Evolutionary conservation across 2,113 vertebrate species (phyloP).

Genomic region (Patagioenas fasciata): DNA sequence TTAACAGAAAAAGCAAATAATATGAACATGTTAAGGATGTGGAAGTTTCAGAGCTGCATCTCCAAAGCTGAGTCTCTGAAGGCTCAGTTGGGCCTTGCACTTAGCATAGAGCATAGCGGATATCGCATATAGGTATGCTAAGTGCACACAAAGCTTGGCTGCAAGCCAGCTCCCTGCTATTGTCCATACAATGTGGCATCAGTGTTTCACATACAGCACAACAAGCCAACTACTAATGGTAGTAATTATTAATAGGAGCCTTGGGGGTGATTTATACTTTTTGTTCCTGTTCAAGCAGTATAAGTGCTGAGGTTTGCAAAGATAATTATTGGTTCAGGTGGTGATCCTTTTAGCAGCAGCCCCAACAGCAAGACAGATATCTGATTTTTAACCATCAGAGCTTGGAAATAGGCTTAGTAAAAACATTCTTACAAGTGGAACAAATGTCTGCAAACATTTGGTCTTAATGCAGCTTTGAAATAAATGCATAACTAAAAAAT

Average conservation of each 20-base stretch:
- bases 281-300: slow-evolving; percentile 51
- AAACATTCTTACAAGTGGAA: background rate
- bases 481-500: background rate
- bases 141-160: background rate
- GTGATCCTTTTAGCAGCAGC: slow-evolving; percentile 21
- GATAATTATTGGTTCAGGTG: slow-evolving; percentile 59
- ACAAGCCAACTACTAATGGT: slow-evolving; percentile 64
- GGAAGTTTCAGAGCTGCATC: background rate
- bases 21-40: background rate
- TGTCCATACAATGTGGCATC: slow-evolving; percentile 12
- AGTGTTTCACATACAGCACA: background rate
- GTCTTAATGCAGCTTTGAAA: background rate
- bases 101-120: background rate
- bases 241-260: slow-evolving; percentile 57
- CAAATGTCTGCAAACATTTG: background rate
- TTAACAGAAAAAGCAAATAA: background rate
- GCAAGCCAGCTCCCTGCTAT: background rate
- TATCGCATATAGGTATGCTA: background rate
- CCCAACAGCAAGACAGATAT: background rate
- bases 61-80: background rate
- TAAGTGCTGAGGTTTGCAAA: slow-evolving; percentile 54
- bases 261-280: slow-evolving; percentile 65
- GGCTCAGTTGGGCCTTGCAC: background rate
- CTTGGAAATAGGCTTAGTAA: background rate
- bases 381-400: background rate